A percentile compares a stretch with the other conserved stretches of the same genome.
Conservation (phyloP, 2,113 vertebrate genomes). For the Sitta europaea region DNA sequence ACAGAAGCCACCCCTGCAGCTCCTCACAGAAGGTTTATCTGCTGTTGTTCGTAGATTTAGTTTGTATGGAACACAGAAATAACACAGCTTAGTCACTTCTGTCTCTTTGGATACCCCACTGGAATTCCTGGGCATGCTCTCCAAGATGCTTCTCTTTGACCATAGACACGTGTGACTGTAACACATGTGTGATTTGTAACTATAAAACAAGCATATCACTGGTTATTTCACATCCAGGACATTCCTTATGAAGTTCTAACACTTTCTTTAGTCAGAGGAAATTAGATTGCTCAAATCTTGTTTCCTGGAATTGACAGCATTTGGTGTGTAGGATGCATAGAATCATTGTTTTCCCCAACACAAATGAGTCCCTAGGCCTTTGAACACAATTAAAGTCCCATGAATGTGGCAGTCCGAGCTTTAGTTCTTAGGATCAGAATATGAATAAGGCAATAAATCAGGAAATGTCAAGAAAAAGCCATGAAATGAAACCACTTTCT, state of each 20-base stretch:
- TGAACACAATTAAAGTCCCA: background rate
- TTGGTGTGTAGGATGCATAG: background rate
- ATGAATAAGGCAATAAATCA: background rate
- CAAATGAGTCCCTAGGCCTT: background rate
- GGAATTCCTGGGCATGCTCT: background rate
- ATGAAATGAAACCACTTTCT: background rate
- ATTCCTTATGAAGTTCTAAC: background rate
- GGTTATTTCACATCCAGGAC: background rate
- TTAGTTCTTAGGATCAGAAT: background rate
- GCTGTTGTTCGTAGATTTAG: background rate
- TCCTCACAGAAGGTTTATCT: background rate
- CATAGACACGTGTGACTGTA: accelerated
- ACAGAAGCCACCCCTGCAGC: background rate
- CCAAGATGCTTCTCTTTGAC: background rate
- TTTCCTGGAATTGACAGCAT: background rate
- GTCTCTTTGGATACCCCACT: background rate
- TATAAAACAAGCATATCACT: background rate
- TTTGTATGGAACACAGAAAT: background rate
- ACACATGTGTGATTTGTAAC: background rate
- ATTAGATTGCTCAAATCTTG: background rate
- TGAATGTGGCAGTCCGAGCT: background rate
- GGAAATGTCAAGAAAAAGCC: background rate
- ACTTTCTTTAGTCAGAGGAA: background rate
- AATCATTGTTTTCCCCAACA: background rate
- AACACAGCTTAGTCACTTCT: background rate